A percentile compares a stretch with the other conserved stretches of the same genome.
phyloP scores from a whole-genome alignment of 64 coral and sea anemone species.

The Dendrophyllia cribrosa region DNA sequence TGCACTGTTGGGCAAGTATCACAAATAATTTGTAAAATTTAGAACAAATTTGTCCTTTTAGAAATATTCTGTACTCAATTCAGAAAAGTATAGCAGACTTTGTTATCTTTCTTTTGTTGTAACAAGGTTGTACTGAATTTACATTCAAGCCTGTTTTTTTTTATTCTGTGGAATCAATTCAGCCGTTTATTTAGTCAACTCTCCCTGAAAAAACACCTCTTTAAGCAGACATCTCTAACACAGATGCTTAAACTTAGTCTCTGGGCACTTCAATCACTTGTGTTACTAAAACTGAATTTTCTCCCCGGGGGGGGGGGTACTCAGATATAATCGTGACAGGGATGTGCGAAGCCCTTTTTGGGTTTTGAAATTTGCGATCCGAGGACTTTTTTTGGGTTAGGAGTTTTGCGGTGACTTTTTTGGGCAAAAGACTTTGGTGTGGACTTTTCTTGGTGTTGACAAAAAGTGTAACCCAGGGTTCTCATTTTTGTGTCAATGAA shows the following conservation, averaged over 20 bases:
- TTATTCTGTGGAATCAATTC: neutral
- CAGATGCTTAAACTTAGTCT: neutral
- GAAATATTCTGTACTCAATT: conserved; percentile 13
- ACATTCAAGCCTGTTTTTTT: neutral
- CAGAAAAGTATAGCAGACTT: neutral
- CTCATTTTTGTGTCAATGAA: no score
- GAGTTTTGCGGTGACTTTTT: no score
- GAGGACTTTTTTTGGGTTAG: no score
- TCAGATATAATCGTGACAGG: no score
- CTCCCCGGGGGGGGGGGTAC: no score
- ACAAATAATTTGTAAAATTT: neutral
- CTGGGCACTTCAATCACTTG: neutral
- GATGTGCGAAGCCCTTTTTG: no score
- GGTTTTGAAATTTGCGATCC: no score
- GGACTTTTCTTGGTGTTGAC: no score
- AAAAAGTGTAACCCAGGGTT: no score
- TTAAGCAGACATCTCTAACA: neutral
- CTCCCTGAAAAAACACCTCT: neutral
- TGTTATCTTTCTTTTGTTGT: neutral
- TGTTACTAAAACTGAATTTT: no score
- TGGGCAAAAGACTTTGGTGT: no score
- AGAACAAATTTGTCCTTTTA: neutral
- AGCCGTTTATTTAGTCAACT: neutral
- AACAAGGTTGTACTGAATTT: neutral
- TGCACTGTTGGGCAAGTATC: conserved; percentile 60